Conservation (phyloP, 2,888 invertebrate species). For the Chrysina gloriosa region DNA sequence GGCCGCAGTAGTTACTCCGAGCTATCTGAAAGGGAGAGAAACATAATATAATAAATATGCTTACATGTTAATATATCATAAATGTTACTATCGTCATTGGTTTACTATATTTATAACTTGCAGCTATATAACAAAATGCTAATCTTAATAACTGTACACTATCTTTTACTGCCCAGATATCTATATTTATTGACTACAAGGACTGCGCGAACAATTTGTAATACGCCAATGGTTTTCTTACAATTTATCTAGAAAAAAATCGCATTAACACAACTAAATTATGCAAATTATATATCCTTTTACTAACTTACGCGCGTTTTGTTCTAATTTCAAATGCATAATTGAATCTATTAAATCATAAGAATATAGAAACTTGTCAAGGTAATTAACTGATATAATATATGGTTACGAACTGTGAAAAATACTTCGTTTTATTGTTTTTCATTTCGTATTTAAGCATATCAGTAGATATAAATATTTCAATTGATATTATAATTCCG, state of each 20-base stretch:
- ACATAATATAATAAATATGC: not conserved
- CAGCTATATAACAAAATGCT: not conserved
- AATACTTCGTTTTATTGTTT: not conserved
- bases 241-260: not conserved
- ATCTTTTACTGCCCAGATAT: not conserved
- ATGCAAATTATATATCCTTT: constrained; percentile 31
- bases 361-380: not conserved
- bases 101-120: not conserved
- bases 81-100: not conserved
- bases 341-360: constrained; percentile 2
- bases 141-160: constrained; percentile 11
- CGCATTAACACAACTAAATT: constrained; percentile 17
- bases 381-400: constrained; percentile 3
- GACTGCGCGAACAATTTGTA: constrained; percentile 19
- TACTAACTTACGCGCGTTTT: too few species aligned
- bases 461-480: too few species aligned
- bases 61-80: not conserved
- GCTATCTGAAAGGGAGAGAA: constrained; percentile 14
- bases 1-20: not conserved
- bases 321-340: constrained; percentile 1
- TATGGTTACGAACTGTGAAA: not conserved
- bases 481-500: too few species aligned
- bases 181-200: constrained; percentile 16
- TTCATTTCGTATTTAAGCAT: too few species aligned
- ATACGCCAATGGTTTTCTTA: constrained; percentile 7